Evolutionary conservation across 2,888 invertebrate species (phyloP), one percentile per base, ranked within the genome.

Genomic region (Cryptocephalus primarius): DNA sequence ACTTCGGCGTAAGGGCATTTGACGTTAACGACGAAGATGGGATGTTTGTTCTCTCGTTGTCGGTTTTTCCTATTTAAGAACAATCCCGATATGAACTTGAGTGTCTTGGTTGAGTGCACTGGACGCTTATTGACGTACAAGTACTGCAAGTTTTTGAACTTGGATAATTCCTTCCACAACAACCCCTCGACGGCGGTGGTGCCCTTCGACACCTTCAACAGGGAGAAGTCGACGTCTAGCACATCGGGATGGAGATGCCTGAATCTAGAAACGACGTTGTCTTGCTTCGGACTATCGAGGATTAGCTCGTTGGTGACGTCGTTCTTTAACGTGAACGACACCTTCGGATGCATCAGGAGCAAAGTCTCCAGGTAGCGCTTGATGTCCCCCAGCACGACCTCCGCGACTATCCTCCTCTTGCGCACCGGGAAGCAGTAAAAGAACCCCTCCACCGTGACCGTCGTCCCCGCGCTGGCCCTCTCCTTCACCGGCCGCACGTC

Each of bases 261-360:
- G 45, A 83, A 70, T 11, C 78, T 74, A 57, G 75, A 72, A 46
- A 75, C 67, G 9, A 78, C 67, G 55, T 76, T 72, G 45, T 72
- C 69, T 51, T 73, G 72, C 63, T 79, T 82, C 34, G 73, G 73
- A 33, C 78, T 74, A 62, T 79, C 75, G 33, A 83, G 68, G 22
- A 83, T 54, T 1, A 83, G 72, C 58, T 76, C 73, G 44, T 77
- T 75, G 40, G 67, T 73, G 1, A 70, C 66, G 59, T 87, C 82
- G 65, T 88, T 81, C 55, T 84, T 71, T 43, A 88, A 65, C 48
- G 79, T 80, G 54, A 88, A 74, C 9, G 85, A 84, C 56, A 81
- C 74, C 44, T 74, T 66, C 42, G 75, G 77, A 61, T 85, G 78
- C 32, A 81, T 74, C 45, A 88, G 63, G n/a, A 82, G 78, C 44